phyloP scores from a whole-genome alignment of 2,113 vertebrate species.

The Thunnus maccoyii region DNA sequence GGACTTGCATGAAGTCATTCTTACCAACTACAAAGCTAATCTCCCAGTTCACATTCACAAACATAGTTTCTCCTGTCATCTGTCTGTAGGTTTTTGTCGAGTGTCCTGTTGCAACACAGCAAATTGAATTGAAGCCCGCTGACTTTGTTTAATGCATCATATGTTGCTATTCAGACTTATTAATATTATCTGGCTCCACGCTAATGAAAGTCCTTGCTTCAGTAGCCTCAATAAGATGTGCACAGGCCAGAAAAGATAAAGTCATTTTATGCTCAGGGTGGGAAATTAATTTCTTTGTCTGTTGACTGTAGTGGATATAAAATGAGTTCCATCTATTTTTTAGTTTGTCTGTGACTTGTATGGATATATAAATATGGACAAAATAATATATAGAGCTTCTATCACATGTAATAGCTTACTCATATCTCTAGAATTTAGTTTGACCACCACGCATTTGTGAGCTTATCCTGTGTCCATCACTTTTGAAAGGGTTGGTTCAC shows the following conservation, averaged over 20 bases:
- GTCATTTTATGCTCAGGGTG: not conserved
- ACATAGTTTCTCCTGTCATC: not conserved
- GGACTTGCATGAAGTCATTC: slow-evolving; percentile 10
- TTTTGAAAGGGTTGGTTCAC: too few relatives aligned
- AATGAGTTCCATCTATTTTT: too few relatives aligned
- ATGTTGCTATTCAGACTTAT: slow-evolving; percentile 10
- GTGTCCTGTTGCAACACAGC: not conserved
- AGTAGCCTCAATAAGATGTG: slow-evolving; percentile 10
- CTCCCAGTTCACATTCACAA: not conserved
- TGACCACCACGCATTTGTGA: too few relatives aligned
- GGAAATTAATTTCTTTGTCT: too few relatives aligned
- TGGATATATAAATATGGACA: too few relatives aligned
- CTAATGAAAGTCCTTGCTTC: slow-evolving; percentile 21
- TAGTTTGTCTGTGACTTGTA: too few relatives aligned
- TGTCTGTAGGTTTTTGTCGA: not conserved
- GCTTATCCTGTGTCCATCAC: too few relatives aligned
- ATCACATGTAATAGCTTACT: too few relatives aligned
- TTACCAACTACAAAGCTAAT: not conserved
- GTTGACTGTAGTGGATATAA: too few relatives aligned
- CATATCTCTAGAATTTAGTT: too few relatives aligned
- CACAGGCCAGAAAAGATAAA: not conserved
- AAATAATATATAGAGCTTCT: too few relatives aligned
- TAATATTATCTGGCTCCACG: not conserved
- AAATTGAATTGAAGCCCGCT: not conserved
- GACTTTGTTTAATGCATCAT: too few relatives aligned